Conservation (phyloP, 2,797 vertebrate genomes). For the Champsocephalus esox region DNA sequence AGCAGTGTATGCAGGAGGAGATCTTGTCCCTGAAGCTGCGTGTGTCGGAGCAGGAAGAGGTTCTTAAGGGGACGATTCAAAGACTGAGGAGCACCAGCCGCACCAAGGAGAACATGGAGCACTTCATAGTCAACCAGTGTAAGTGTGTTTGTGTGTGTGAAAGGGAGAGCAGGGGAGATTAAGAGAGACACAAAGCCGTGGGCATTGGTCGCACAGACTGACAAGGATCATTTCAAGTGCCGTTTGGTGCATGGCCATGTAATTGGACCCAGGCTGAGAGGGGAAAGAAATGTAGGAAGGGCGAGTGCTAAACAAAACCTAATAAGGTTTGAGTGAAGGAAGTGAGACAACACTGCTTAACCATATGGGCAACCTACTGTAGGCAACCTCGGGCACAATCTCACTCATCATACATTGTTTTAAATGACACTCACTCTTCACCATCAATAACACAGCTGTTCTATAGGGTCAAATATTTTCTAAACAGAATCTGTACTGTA, state of each 20-base stretch:
- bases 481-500: no score
- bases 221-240: neutral
- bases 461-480: no score
- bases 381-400: no score
- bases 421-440: no score
- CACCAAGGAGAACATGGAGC: conserved; percentile 95
- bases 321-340: conserved; percentile 20
- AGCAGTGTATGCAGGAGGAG: conserved; percentile 88
- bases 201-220: neutral
- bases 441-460: no score
- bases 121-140: conserved; percentile 93
- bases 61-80: conserved; percentile 87
- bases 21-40: conserved; percentile 87
- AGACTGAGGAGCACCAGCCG: conserved; percentile 85
- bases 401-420: no score
- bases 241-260: neutral
- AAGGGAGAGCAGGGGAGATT: neutral
- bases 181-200: neutral
- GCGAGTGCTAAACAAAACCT: neutral
- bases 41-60: conserved; percentile 88
- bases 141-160: conserved; percentile 61
- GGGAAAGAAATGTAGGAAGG: neutral
- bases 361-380: no score
- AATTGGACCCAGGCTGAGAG: neutral
- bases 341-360: neutral